Percentiles rank a stretch among this genome's conserved stretches.
phyloP scores from a whole-genome alignment of 2,888 invertebrate genomes.

The Creontiades dilutus region DNA sequence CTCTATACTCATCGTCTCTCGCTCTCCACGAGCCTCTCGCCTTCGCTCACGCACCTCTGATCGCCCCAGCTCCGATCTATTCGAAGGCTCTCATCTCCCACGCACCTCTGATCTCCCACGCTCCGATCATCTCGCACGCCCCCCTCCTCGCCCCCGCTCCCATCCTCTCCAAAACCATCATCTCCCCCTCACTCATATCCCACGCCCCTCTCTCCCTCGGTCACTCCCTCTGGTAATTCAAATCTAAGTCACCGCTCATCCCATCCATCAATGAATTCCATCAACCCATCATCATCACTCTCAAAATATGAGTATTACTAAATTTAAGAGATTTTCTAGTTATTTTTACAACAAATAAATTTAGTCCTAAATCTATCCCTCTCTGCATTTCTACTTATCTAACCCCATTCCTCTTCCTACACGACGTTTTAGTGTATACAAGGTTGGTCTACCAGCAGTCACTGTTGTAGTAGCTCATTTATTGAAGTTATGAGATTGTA shows the following conservation, averaged over 20 bases:
- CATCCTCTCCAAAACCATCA: slow-evolving; percentile 15
- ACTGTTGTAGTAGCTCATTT: too few relatives aligned
- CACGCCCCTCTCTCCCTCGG: slow-evolving; percentile 57
- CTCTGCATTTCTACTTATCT: neutral
- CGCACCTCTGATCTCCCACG: slow-evolving; percentile 40
- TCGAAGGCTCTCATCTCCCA: slow-evolving; percentile 51
- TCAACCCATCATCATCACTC: neutral
- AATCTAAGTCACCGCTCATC: neutral
- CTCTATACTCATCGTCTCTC: slow-evolving; percentile 17
- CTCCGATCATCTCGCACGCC: slow-evolving; percentile 60
- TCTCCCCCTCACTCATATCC: slow-evolving; percentile 4
- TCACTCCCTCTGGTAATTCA: slow-evolving; percentile 60
- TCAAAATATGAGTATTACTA: slow-evolving; percentile 56
- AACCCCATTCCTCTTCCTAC: neutral
- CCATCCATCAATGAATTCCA: neutral
- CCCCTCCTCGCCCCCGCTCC: slow-evolving; percentile 58
- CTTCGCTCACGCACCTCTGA: slow-evolving; percentile 53
- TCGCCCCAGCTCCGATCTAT: slow-evolving; percentile 58
- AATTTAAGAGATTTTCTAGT: slow-evolving; percentile 43
- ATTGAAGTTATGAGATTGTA: too few relatives aligned
- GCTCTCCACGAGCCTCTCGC: slow-evolving; percentile 47
- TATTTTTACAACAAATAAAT: slow-evolving; percentile 38
- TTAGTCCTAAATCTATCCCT: slow-evolving; percentile 1
- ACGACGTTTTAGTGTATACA: too few relatives aligned
- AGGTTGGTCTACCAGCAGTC: too few relatives aligned